These are phyloP conservation scores for Lamprologus lemairii DNA, from an alignment of 2,113 vertebrate species.

Conservation along the genomic window DNA sequence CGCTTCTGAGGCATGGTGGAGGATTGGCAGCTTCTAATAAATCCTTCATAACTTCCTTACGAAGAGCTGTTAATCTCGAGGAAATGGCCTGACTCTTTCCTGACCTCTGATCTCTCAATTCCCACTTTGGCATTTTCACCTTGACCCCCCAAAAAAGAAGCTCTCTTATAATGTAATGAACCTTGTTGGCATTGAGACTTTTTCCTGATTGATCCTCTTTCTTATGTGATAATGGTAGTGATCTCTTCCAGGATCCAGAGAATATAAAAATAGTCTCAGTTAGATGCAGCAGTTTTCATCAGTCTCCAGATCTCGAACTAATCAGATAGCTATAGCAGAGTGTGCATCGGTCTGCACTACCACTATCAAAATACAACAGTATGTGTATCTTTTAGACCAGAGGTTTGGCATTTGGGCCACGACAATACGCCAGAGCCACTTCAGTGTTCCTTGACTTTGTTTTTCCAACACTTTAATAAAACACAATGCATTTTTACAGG, in stretches of 20 bases:
- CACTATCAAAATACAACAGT: not conserved
- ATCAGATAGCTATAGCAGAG: fast-evolving
- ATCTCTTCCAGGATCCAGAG: not conserved
- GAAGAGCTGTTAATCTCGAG: not conserved
- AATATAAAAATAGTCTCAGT: not conserved
- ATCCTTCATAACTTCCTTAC: fast-evolving
- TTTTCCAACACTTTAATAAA: not conserved
- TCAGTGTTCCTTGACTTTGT: not conserved
- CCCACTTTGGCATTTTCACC: not conserved
- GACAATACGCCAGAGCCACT: fast-evolving
- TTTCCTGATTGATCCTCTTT: not conserved
- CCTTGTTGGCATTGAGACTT: not conserved
- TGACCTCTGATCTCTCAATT: not conserved
- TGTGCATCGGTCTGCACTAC: not conserved
- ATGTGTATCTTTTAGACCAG: not conserved
- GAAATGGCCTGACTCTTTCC: not conserved
- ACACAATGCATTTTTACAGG: not conserved
- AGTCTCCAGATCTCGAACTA: not conserved
- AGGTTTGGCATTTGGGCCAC: not conserved
- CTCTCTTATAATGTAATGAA: not conserved
- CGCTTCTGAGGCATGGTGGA: fast-evolving
- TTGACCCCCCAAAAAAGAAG: not conserved
- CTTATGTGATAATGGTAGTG: not conserved
- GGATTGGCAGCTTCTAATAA: not conserved
- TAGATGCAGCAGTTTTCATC: not conserved